Base-by-base conservation (phyloP, 2,113 vertebrate genomes). In the Apteryx owenii region DNA sequence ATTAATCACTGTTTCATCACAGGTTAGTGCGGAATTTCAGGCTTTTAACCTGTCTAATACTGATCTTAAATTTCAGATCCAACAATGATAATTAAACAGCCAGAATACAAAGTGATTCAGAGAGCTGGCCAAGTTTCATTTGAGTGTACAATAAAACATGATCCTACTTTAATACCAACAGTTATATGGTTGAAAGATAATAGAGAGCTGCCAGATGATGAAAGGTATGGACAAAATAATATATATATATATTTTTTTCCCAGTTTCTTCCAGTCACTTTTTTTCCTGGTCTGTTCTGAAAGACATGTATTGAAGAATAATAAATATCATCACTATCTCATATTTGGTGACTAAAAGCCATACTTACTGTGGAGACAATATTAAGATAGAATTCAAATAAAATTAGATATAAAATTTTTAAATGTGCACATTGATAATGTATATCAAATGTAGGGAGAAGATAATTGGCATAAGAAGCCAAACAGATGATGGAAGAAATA, bases 121-220 rank as follows among this genome's bases (percentile, higher is more conserved):
- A 98, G 98, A 91, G 98, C 98, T 42, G 95, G 96, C 54, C 98
- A 98, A 1, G 99, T 98, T 91, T 98, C 98, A 75, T 99, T 99
- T 97, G 99, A 99, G 95, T 99, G 99, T 97, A 98, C 98, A 94
- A 99, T 99, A 90, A 99, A 99, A 91, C 98, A 99, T 9, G 99
- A 99, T 97, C 97, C 98, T 26, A 98, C 99, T 2, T 98, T 99
- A 88, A 58, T 95, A 61, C 98, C 98, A 56, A 98, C 97, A 48
- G 94, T 99, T 96, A 98, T 69, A 14, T 99, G 99, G 99, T 98
- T 99, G 56, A 99, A 99, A 87, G 98, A 99, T 71, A 97, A 97
- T 4, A 96, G 95, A 65, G 99, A 99, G 90, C 98, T 99, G 79
- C 99, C 99, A 31, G 98, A 95, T 76, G 99, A 99, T 33, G 98